These are phyloP conservation scores for Gobio gobio DNA, from an alignment of 2,113 vertebrate genomes.

Conservation along the genomic window DNA sequence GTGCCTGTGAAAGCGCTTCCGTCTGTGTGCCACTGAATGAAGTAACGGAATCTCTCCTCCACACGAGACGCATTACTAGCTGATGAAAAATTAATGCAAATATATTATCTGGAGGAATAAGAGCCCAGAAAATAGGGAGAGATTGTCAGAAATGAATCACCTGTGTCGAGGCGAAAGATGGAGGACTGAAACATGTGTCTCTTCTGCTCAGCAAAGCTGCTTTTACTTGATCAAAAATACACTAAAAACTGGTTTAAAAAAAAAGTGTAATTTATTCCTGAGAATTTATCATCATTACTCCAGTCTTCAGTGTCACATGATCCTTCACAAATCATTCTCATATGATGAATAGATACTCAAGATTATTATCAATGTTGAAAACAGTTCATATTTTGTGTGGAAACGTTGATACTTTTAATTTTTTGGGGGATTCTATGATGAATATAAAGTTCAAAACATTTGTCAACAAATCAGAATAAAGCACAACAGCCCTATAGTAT, in stretches of 20 bases:
- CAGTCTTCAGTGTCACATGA: not conserved
- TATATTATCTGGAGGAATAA: slow-evolving; percentile 81
- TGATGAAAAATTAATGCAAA: slow-evolving; percentile 83
- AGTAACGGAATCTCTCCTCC: slow-evolving; percentile 78
- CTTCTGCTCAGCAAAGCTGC: not conserved
- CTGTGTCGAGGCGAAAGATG: slow-evolving; percentile 66
- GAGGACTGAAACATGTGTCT: not conserved
- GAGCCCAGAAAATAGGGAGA: slow-evolving; percentile 76
- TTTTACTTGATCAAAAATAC: not conserved
- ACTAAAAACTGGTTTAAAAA: not conserved
- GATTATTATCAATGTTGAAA: not conserved
- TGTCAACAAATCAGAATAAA: no score
- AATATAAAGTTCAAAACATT: not conserved
- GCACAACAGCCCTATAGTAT: no score
- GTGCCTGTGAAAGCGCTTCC: slow-evolving; percentile 67
- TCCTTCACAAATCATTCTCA: not conserved
- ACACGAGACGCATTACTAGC: slow-evolving; percentile 77
- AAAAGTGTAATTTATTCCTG: not conserved
- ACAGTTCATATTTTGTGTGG: not conserved
- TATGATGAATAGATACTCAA: not conserved
- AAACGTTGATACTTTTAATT: not conserved
- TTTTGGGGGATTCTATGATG: not conserved
- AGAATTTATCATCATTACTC: slow-evolving; percentile 1
- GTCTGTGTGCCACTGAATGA: slow-evolving; percentile 71
- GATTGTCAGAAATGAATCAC: slow-evolving; percentile 77